A percentile compares a stretch with the other conserved stretches of the same genome.
Conservation (phyloP, 2,113 vertebrate genomes). For the Spermophilus dauricus region DNA sequence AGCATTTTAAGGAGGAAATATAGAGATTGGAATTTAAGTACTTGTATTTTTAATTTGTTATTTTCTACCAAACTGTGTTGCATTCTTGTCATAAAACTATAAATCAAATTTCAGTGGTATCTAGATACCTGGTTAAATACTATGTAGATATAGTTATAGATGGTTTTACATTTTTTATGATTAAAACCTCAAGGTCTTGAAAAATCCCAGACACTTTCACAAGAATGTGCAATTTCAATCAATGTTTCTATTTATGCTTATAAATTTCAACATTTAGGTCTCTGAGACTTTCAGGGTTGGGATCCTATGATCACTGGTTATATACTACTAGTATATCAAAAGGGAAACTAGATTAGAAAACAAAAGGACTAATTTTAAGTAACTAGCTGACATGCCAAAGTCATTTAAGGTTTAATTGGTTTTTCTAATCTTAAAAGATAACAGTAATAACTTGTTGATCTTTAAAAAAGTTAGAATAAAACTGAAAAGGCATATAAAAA, state of each 20-base stretch:
- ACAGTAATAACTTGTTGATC: not conserved
- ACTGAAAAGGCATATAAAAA: not conserved
- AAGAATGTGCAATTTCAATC: not conserved
- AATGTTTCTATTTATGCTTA: not conserved
- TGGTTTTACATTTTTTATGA: not conserved
- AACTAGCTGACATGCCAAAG: not conserved
- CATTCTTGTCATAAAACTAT: slow-evolving; percentile 32
- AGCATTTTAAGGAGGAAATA: not conserved
- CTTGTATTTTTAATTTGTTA: not conserved
- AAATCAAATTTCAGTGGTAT: not conserved
- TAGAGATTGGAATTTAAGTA: not conserved
- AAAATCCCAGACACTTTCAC: not conserved
- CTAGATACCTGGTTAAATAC: not conserved
- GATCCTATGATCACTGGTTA: not conserved
- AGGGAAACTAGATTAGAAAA: not conserved
- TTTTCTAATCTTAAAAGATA: slow-evolving; percentile 18
- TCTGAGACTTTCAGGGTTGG: not conserved
- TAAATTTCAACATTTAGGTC: not conserved
- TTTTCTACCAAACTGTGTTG: not conserved
- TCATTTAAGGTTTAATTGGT: not conserved
- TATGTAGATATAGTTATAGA: no score
- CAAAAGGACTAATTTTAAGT: not conserved
- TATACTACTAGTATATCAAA: not conserved
- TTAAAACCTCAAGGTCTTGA: not conserved
- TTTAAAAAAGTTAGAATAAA: slow-evolving; percentile 16